Percentiles rank a stretch among this genome's conserved stretches.
phyloP scores from a whole-genome alignment of 35 echinoderm and acorn worm species.

The Lytechinus pictus region DNA sequence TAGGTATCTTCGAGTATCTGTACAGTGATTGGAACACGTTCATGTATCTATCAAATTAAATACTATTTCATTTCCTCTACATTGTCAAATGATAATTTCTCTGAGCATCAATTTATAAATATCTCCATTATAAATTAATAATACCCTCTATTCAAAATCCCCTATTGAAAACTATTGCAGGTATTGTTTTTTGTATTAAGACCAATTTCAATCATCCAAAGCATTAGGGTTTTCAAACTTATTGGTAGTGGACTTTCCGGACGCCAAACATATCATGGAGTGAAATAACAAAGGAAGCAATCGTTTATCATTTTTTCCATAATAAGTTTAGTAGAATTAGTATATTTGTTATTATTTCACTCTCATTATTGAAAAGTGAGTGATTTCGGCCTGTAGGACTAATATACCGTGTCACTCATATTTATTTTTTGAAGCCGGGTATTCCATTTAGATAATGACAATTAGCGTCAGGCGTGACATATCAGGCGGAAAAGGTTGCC shows the following conservation, averaged over 20 bases:
- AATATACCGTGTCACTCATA: slow-evolving; percentile 3
- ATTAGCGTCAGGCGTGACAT: slow-evolving; percentile 28
- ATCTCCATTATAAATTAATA: not conserved
- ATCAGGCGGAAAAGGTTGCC: slow-evolving; percentile 27
- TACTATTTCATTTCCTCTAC: too few relatives aligned
- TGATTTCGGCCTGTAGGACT: not conserved
- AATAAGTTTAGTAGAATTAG: not conserved
- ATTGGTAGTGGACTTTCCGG: not conserved
- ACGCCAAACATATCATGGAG: not conserved
- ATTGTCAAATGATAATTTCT: not conserved
- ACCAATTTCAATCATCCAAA: not conserved
- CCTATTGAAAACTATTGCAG: not conserved
- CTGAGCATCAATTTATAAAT: not conserved
- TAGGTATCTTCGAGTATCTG: too few relatives aligned
- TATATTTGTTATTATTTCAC: not conserved
- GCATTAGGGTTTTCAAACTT: not conserved
- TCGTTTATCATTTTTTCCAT: not conserved
- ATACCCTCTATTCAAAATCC: not conserved
- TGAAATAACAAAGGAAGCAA: too few relatives aligned
- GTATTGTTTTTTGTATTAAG: not conserved
- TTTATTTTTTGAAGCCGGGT: not conserved
- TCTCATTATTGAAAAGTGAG: not conserved
- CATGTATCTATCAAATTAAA: too few relatives aligned
- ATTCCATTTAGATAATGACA: slow-evolving; percentile 45
- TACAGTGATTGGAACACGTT: too few relatives aligned